Conservation (phyloP, 2,113 vertebrate genomes). For the Corvus hawaiiensis region DNA sequence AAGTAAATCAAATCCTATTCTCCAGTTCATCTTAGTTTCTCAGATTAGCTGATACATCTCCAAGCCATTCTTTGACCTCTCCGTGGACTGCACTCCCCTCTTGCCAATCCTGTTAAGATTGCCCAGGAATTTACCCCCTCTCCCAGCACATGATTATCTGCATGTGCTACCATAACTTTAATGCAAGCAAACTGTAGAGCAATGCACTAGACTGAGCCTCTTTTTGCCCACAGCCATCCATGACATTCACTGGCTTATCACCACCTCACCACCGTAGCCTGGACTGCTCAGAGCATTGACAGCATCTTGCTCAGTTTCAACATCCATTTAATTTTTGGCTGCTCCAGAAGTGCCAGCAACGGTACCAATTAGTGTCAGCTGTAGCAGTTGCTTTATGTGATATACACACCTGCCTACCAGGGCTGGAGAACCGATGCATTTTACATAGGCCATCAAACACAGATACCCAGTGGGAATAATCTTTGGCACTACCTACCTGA, state of each 20-base stretch:
- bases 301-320: not conserved
- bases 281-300: not conserved
- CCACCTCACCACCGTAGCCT: not conserved
- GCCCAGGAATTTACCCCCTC: not conserved
- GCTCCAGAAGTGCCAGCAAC: not conserved
- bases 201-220: not conserved
- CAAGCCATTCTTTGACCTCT: not conserved
- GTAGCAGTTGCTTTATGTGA: not conserved
- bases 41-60: not conserved
- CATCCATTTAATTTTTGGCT: conserved; percentile 23
- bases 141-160: not conserved
- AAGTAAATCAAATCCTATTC: not conserved
- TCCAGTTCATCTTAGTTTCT: not conserved
- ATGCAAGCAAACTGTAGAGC: not conserved
- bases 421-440: not conserved
- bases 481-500: conserved; percentile 14
- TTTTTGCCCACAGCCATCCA: not conserved
- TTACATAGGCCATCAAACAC: conserved; percentile 39
- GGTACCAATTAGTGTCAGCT: conserved; percentile 30
- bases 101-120: not conserved
- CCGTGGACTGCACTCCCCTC: not conserved
- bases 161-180: not conserved
- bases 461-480: not conserved
- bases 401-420: conserved; percentile 3
- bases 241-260: not conserved